phyloP scores from a whole-genome alignment of 2,797 vertebrate genomes.

The Lagothrix lagotricha region DNA sequence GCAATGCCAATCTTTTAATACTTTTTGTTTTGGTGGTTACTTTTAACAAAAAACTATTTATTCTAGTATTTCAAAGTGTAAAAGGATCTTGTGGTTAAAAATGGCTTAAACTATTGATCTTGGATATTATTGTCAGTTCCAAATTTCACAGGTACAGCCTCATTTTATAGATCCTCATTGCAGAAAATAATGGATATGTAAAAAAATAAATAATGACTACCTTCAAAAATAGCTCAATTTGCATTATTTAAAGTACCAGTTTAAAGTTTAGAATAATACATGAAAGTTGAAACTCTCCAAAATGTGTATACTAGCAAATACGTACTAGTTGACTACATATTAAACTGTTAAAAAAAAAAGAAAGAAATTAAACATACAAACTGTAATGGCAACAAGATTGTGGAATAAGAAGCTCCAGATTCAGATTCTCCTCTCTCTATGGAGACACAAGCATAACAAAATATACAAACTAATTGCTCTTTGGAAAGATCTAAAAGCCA shows the following conservation, averaged over 20 bases:
- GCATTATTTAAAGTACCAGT: neutral
- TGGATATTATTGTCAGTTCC: neutral
- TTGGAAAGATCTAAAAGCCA: neutral
- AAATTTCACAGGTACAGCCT: neutral
- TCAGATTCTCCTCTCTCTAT: neutral
- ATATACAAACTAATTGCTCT: neutral
- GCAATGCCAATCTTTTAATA: neutral
- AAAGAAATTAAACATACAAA: neutral
- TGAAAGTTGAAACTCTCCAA: neutral
- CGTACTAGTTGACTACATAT: neutral
- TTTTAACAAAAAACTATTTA: neutral
- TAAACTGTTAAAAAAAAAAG: neutral
- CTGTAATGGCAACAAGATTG: neutral
- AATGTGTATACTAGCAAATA: neutral
- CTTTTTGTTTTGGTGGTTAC: neutral
- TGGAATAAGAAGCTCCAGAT: neutral
- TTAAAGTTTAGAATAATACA: neutral
- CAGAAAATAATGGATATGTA: neutral
- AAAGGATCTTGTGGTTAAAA: neutral
- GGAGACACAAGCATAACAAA: neutral
- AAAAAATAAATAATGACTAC: neutral
- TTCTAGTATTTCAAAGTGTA: neutral
- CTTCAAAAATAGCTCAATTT: neutral
- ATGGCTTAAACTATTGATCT: neutral
- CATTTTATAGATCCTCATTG: neutral